Evolutionary conservation across 2,113 vertebrate genomes (phyloP).

Genomic region (Hemibagrus wyckioides): DNA sequence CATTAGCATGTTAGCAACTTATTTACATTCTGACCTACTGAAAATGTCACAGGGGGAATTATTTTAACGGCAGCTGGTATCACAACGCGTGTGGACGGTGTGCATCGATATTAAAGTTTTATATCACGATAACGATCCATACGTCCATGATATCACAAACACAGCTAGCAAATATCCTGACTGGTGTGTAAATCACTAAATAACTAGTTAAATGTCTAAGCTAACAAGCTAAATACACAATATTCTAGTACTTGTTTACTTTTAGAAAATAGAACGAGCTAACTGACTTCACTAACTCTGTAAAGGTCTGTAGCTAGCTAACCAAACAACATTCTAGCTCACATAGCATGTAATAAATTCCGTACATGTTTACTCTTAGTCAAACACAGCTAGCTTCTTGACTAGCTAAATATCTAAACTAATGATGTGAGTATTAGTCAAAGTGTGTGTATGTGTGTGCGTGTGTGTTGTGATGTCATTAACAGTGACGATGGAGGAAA

Average conservation of each 20-base stretch:
- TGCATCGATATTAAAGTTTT: background rate
- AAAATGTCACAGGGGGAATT: slow-evolving; percentile 35
- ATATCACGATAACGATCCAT: background rate
- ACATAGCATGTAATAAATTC: background rate
- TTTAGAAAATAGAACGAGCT: background rate
- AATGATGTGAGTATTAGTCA: background rate
- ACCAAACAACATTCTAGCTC: background rate
- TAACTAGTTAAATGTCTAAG: background rate
- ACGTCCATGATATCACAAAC: background rate
- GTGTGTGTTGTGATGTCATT: slow-evolving; percentile 9
- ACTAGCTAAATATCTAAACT: background rate
- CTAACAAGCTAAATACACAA: background rate
- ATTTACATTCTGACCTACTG: slow-evolving; percentile 49
- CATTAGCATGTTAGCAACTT: slow-evolving; percentile 12
- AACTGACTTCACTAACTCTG: background rate
- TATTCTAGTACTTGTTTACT: background rate
- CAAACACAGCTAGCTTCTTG: background rate
- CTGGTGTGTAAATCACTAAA: background rate
- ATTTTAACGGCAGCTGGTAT: background rate
- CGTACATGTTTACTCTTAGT: background rate
- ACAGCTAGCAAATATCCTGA: background rate
- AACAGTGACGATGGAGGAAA: background rate
- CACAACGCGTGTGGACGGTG: background rate
- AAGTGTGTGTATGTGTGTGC: background rate
- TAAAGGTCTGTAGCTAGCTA: background rate